Percentiles rank a stretch among this genome's conserved stretches.
Evolutionary conservation across 2,888 invertebrate genomes (phyloP).

Genomic region (Leptopilina myrica): DNA sequence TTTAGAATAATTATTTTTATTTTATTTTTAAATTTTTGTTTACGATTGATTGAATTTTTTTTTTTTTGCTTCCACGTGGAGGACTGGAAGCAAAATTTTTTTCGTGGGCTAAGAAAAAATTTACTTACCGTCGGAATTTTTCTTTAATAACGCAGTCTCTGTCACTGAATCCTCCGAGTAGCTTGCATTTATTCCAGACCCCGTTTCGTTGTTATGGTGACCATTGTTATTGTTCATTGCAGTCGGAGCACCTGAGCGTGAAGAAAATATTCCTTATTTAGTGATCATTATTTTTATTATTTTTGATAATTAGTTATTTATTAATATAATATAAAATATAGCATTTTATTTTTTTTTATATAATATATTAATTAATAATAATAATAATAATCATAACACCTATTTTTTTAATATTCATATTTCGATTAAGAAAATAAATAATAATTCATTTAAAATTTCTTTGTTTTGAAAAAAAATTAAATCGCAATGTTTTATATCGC

Average conservation of each 20-base stretch:
- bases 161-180: slow-evolving; percentile 90
- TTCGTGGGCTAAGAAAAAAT: background rate
- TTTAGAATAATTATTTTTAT: background rate
- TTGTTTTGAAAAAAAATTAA: too few species aligned
- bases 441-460: too few species aligned
- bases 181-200: slow-evolving; percentile 80
- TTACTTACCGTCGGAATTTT: slow-evolving; percentile 90
- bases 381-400: too few species aligned
- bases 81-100: too few species aligned
- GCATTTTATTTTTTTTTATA: too few species aligned
- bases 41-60: background rate
- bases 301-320: too few species aligned
- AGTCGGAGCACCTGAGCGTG: slow-evolving; percentile 55
- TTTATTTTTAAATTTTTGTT: background rate
- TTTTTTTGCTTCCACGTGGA: too few species aligned
- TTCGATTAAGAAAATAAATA: too few species aligned
- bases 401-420: too few species aligned
- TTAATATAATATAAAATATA: too few species aligned
- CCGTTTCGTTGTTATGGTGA: slow-evolving; percentile 55
- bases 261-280: background rate
- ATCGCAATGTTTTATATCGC: too few species aligned
- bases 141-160: slow-evolving; percentile 88
- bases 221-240: slow-evolving; percentile 63
- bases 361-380: too few species aligned
- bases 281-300: background rate